Evolutionary conservation across 2,888 invertebrate genomes (phyloP).

Genomic region (Callyntrura sp.): DNA sequence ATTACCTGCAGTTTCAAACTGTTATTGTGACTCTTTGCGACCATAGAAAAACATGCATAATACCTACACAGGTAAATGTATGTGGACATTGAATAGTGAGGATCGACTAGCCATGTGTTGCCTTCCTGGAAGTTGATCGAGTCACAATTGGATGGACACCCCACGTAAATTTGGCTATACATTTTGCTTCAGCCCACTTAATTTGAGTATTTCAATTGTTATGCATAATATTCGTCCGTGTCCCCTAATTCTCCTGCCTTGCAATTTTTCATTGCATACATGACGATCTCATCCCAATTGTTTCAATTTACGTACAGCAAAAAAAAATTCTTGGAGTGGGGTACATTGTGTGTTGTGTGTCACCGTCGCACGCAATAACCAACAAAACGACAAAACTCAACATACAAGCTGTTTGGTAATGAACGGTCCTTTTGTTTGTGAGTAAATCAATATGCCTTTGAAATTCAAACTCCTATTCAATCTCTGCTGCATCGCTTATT

Average conservation of each 20-base stretch:
- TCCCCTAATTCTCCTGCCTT: not conserved
- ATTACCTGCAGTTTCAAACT: not conserved
- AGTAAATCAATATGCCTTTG: too few relatives aligned
- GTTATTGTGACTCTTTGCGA: not conserved
- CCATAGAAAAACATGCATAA: not conserved
- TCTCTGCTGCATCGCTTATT: too few relatives aligned
- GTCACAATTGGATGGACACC: constrained; percentile 20
- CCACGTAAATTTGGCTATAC: not conserved
- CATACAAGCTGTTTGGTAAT: too few relatives aligned
- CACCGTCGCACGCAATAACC: too few relatives aligned
- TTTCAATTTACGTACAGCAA: too few relatives aligned
- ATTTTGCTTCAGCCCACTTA: not conserved
- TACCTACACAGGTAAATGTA: too few relatives aligned
- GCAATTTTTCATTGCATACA: not conserved
- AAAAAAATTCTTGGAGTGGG: too few relatives aligned
- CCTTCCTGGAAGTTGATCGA: constrained; percentile 45
- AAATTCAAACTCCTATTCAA: too few relatives aligned
- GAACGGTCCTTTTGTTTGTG: too few relatives aligned
- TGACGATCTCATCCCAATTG: too few relatives aligned
- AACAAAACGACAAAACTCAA: too few relatives aligned
- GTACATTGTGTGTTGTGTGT: too few relatives aligned
- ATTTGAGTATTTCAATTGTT: not conserved
- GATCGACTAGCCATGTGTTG: constrained; percentile 10
- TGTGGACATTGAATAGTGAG: not conserved
- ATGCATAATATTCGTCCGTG: not conserved